A percentile compares a stretch with the other conserved stretches of the same genome.
Conservation (phyloP, 2,888 invertebrate genomes). For the Thera obeliscata region DNA sequence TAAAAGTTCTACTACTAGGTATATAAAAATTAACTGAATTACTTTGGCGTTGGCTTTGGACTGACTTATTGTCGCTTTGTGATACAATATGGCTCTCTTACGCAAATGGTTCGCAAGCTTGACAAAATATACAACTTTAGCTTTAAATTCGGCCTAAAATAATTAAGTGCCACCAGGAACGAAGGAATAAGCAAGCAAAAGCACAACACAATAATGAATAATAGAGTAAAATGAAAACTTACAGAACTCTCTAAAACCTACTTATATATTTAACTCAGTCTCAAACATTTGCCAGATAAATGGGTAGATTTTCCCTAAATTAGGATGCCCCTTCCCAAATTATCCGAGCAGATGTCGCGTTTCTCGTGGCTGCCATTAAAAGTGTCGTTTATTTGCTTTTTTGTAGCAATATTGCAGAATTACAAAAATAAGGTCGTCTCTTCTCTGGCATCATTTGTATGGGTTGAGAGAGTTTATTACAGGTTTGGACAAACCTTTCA, state of each 20-base stretch:
- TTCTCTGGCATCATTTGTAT: constrained; percentile 29
- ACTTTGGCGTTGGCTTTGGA: too few relatives aligned
- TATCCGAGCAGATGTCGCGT: constrained; percentile 53
- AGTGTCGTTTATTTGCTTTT: constrained; percentile 52
- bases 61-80: too few relatives aligned
- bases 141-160: too few relatives aligned
- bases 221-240: too few relatives aligned
- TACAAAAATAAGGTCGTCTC: constrained; percentile 39
- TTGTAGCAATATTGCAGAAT: constrained; percentile 46
- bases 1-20: too few relatives aligned
- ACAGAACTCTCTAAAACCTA: background rate
- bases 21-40: too few relatives aligned
- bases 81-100: too few relatives aligned
- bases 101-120: too few relatives aligned
- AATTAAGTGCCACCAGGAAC: too few relatives aligned
- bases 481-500: constrained; percentile 12
- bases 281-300: constrained; percentile 39
- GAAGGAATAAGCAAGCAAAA: too few relatives aligned
- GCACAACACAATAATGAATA: too few relatives aligned
- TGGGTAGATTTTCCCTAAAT: constrained; percentile 46
- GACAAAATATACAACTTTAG: too few relatives aligned
- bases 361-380: constrained; percentile 51
- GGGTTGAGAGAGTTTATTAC: constrained; percentile 30
- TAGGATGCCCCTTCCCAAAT: constrained; percentile 52
- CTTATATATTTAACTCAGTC: constrained; percentile 6